Conservation (phyloP, 2,888 invertebrate species). For the Lithophane semibrunnea region DNA sequence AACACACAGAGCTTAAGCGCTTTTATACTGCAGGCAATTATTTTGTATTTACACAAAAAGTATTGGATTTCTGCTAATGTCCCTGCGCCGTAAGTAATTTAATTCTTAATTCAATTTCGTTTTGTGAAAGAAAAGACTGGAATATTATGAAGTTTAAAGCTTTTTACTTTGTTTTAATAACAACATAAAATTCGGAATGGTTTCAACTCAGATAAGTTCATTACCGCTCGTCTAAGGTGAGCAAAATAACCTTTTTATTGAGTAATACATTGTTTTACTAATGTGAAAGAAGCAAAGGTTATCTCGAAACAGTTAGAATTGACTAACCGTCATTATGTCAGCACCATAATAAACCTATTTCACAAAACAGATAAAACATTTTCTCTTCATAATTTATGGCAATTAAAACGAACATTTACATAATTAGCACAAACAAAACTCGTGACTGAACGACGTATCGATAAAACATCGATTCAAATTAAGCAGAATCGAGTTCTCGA, state of each 20-base stretch:
- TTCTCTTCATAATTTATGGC: constrained; percentile 59
- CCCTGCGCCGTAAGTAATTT: constrained; percentile 22
- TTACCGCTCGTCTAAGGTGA: constrained; percentile 20
- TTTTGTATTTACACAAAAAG: constrained; percentile 49
- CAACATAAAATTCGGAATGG: constrained; percentile 31
- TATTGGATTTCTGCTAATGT: constrained; percentile 47
- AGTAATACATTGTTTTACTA: constrained; percentile 34
- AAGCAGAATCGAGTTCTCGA: constrained; percentile 70
- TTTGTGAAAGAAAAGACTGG: constrained; percentile 61
- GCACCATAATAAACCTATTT: constrained; percentile 54
- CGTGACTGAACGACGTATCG: constrained; percentile 60
- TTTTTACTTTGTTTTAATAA: constrained; percentile 31
- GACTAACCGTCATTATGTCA: constrained; percentile 21
- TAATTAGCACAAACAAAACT: constrained; percentile 64
- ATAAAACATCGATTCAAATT: constrained; percentile 67
- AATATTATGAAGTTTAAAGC: constrained; percentile 22
- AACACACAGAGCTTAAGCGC: constrained; percentile 55
- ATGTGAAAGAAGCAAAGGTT: constrained; percentile 30
- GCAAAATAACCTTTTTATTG: constrained; percentile 36
- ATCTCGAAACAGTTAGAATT: constrained; percentile 29
- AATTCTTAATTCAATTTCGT: constrained; percentile 42
- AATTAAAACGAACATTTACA: constrained; percentile 67
- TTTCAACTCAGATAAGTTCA: constrained; percentile 48
- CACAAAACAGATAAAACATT: constrained; percentile 56
- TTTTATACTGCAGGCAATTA: constrained; percentile 59